Base-by-base conservation (phyloP, 53 echinoderm and acorn worm species). In the Holothuria scabra region DNA sequence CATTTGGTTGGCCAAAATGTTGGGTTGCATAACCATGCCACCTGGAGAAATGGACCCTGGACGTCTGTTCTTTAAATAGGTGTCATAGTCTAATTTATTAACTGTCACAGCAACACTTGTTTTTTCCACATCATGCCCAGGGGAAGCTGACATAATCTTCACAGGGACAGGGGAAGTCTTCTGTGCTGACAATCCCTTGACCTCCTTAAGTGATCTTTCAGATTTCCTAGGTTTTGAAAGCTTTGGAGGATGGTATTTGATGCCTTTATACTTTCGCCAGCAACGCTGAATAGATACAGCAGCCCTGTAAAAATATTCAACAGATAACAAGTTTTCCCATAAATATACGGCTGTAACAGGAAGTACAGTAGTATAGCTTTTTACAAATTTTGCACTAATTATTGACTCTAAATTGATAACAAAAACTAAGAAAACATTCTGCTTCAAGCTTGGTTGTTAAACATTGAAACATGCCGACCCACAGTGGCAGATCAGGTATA, bases 51-150 rank as follows among this genome's bases (percentile, higher is more conserved):
- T 92, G 35, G 97, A 97, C 28, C 97, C 97, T 12, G 97, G 97
- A 19, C 97, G 75, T 57, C 97, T 80, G 81, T 97, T 97, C 89
- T 85, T 87, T 63, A 97, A 62, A 59, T 97, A 97, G n/a, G 91
- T 92, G 68, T 97, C 97, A 57, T 90, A 94, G 67, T 97, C 97
- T 19, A 97, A 84, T 10, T 82, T 85, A 18, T 74, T 60, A 14
- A 76, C 81, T 8, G 93, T 79, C 1, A 60, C 90, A 82, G 85
- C 89, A 13, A 89, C 76, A 76, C 60, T 59, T 4, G 91, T 84
- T 8, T 80, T 80, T 12, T 89, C 78, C 38, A 76, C 72, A 60
- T 46, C 60, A 5, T 76, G 89, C 4, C 84, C 72, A 35, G 57
- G 65, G 22, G 86, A 84, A 13, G 88, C 85, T 12, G 56, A 38